Evolutionary conservation across 2,113 vertebrate genomes (phyloP).

Genomic region (Catagonus wagneri): DNA sequence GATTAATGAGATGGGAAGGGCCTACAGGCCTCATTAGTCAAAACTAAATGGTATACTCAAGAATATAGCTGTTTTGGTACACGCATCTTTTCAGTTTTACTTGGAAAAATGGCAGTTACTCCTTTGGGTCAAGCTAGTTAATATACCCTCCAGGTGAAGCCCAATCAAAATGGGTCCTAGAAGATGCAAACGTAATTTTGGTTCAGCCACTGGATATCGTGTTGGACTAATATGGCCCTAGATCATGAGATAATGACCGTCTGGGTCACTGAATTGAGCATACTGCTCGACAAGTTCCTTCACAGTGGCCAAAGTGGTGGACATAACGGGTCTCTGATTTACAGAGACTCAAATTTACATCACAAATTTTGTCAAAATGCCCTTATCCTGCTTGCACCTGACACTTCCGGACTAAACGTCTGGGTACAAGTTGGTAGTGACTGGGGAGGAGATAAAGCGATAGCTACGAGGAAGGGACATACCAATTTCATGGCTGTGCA

Average conservation of each 20-base stretch:
- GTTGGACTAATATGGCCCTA: not conserved
- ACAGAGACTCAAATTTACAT: no score
- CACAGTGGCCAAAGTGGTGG: not conserved
- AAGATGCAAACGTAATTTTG: not conserved
- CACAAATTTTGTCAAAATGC: not conserved
- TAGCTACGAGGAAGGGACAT: not conserved
- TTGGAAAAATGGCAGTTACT: not conserved
- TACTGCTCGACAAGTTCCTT: not conserved
- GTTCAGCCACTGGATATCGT: not conserved
- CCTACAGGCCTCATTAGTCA: not conserved
- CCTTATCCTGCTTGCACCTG: not conserved
- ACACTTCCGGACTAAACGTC: not conserved
- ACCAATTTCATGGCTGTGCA: not conserved
- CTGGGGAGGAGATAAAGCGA: not conserved
- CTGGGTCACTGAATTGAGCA: not conserved
- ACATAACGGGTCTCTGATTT: not conserved
- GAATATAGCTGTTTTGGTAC: not conserved
- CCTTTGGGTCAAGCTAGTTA: not conserved
- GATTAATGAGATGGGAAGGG: not conserved
- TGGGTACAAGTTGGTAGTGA: not conserved
- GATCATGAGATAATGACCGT: not conserved
- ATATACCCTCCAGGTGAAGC: not conserved
- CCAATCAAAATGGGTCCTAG: not conserved
- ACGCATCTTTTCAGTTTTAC: not conserved
- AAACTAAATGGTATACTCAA: not conserved